Conservation (phyloP, 1,140 invertebrate genomes). For the Drosophila auraria region DNA sequence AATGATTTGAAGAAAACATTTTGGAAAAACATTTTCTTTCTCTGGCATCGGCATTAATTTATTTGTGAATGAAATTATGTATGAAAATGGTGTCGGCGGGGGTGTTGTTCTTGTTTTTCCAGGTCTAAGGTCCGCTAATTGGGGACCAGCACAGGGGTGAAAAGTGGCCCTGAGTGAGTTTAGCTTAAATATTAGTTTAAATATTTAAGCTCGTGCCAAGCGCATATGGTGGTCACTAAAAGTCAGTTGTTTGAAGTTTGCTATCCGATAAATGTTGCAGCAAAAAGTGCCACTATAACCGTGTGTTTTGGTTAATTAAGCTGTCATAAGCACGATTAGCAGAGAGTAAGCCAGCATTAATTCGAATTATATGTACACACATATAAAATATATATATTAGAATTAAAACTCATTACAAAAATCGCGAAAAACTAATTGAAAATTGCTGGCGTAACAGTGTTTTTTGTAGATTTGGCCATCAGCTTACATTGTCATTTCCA, state of each 20-base stretch:
- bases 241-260: conserved; percentile 10
- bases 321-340: conserved; percentile 46
- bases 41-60: conserved; percentile 45
- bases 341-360: conserved; percentile 33
- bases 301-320: conserved; percentile 32
- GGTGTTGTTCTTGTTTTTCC: not conserved
- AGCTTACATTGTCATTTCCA: conserved; percentile 42
- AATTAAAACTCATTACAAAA: conserved; percentile 37
- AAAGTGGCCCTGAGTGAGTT: conserved; percentile 1
- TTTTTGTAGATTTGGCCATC: conserved; percentile 7
- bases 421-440: conserved; percentile 50
- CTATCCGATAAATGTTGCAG: conserved; percentile 2
- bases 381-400: not conserved
- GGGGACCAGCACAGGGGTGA: conserved; percentile 1
- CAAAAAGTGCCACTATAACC: conserved; percentile 4
- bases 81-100: conserved; percentile 20
- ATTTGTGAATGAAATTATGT: conserved; percentile 49
- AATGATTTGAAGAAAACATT: conserved; percentile 54
- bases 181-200: conserved; percentile 1
- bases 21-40: conserved; percentile 42
- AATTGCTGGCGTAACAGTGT: conserved; percentile 24
- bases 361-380: conserved; percentile 8
- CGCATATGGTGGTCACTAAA: not conserved
- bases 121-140: conserved; percentile 23
- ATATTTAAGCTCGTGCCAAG: not conserved